These are phyloP conservation scores for Argyra leucocephala DNA, from an alignment of 2,888 invertebrate species.

Conservation along the genomic window DNA sequence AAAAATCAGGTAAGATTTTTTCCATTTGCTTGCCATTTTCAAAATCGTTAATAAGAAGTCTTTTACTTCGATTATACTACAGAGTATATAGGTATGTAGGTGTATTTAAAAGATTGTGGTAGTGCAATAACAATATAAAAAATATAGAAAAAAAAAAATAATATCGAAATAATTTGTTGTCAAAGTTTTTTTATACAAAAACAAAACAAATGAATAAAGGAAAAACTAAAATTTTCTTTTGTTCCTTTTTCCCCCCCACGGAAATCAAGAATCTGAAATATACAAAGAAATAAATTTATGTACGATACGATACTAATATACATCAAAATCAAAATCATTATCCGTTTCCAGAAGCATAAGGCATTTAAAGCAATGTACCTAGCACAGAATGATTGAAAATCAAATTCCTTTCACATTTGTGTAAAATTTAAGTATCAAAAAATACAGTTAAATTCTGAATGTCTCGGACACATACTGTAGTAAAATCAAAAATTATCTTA, in stretches of 20 bases:
- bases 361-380: too few species aligned
- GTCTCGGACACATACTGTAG: too few species aligned
- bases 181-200: constrained; percentile 24
- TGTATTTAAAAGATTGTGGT: too few species aligned
- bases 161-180: constrained; percentile 11
- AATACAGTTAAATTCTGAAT: too few species aligned
- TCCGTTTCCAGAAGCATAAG: too few species aligned
- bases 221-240: neutral
- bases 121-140: neutral
- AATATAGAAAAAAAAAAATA: neutral
- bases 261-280: neutral
- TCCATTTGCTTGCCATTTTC: neutral
- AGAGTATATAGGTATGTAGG: too few species aligned
- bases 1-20: neutral
- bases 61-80: neutral
- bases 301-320: too few species aligned
- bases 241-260: neutral
- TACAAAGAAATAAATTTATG: neutral
- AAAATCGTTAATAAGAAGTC: neutral
- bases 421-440: too few species aligned
- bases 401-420: too few species aligned
- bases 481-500: too few species aligned
- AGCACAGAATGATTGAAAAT: too few species aligned
- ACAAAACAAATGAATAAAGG: constrained; percentile 11
- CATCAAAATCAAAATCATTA: too few species aligned